Evolutionary conservation across 2,113 vertebrate species (phyloP).

Genomic region (Cyprinodon brontotheroides): DNA sequence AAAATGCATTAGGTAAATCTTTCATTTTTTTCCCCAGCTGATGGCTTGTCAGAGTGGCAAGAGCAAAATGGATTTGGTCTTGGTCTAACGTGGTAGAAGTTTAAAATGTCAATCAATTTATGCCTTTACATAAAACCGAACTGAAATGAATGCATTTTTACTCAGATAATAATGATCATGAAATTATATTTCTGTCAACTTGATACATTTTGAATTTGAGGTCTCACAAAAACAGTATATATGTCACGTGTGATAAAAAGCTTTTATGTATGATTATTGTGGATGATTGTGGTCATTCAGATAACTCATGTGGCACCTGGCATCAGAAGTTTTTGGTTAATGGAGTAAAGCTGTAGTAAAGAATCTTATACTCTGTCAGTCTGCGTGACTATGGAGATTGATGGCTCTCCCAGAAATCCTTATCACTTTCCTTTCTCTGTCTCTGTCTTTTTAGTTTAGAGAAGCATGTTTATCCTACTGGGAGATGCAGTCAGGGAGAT

Average conservation of each 20-base stretch:
- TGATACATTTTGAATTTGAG: neutral
- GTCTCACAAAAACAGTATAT: neutral
- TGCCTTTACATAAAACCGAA: too few species aligned
- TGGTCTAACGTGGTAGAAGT: too few species aligned
- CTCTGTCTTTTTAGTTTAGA: neutral
- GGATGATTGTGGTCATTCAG: neutral
- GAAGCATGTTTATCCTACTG: neutral
- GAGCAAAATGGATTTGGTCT: too few species aligned
- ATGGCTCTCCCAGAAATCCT: neutral
- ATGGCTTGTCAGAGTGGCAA: too few species aligned
- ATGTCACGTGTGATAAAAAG: neutral
- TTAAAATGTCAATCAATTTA: too few species aligned
- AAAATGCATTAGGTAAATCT: too few species aligned
- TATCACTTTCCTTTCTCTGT: neutral
- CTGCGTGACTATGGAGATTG: neutral
- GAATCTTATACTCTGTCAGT: neutral
- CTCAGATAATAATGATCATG: neutral
- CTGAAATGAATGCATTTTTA: neutral
- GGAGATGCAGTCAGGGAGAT: neutral
- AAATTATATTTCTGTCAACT: neutral
- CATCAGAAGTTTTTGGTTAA: neutral
- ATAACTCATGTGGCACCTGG: neutral
- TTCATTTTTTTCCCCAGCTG: too few species aligned
- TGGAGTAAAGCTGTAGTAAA: neutral
- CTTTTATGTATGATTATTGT: neutral